A percentile compares a stretch with the other conserved stretches of the same genome.
These are phyloP conservation scores for Talpa occidentalis DNA, from an alignment of 2,113 vertebrate species.

Conservation along the genomic window DNA sequence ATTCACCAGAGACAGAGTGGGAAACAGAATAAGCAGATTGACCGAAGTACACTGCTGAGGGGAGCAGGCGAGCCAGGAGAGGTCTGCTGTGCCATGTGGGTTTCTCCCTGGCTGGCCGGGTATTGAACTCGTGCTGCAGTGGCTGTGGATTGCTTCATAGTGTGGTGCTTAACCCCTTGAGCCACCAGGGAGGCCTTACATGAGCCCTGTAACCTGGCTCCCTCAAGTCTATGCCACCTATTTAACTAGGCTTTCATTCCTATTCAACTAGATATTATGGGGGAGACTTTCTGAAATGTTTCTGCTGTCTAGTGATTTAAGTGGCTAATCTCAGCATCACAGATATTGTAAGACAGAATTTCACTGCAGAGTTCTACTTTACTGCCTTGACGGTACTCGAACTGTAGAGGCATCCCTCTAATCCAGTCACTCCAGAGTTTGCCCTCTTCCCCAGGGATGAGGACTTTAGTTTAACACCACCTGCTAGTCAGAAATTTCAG, in stretches of 20 bases:
- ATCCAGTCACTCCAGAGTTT: background rate
- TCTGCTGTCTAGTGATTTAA: background rate
- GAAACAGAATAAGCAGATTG: too few relatives aligned
- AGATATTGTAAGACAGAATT: background rate
- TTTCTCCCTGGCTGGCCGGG: too few relatives aligned
- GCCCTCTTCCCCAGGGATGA: background rate
- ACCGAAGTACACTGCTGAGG: too few relatives aligned
- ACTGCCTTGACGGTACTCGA: background rate
- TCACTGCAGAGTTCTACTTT: background rate
- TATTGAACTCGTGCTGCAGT: too few relatives aligned
- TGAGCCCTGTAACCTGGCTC: too few relatives aligned
- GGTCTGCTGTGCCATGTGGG: too few relatives aligned
- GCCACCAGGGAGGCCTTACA: too few relatives aligned
- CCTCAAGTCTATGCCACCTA: background rate
- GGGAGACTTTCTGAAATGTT: background rate
- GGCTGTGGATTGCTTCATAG: too few relatives aligned
- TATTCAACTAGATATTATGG: background rate
- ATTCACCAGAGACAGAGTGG: too few relatives aligned
- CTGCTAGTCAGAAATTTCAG: background rate
- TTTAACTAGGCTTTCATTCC: background rate
- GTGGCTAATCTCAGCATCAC: background rate
- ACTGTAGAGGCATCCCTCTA: background rate
- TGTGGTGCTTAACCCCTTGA: too few relatives aligned
- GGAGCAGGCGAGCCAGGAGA: too few relatives aligned
- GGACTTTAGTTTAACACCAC: background rate